A percentile compares a stretch with the other conserved stretches of the same genome.
phyloP scores from a whole-genome alignment of 2,888 invertebrate genomes.

The Mantis religiosa region DNA sequence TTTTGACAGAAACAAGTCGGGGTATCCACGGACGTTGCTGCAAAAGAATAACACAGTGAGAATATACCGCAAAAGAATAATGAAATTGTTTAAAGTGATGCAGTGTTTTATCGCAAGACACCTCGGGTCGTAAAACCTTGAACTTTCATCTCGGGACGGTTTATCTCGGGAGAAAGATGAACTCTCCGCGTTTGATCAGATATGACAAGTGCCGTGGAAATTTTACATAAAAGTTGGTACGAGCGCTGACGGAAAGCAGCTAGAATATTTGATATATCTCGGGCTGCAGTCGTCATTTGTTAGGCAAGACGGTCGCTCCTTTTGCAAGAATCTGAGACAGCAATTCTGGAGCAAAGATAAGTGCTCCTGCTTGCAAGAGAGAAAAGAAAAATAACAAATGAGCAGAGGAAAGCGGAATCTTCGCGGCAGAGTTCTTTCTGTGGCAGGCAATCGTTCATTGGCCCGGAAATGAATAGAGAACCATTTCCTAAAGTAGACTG shows the following conservation, averaged over 20 bases:
- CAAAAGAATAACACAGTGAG: too few species aligned
- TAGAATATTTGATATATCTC: neutral
- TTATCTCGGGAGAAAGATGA: neutral
- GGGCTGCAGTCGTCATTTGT: neutral
- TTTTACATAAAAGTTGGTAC: neutral
- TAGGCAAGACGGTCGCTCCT: neutral
- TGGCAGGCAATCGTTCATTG: conserved; percentile 18
- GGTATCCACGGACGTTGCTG: too few species aligned
- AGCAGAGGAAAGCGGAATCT: conserved; percentile 1
- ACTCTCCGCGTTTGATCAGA: neutral
- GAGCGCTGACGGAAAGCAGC: neutral
- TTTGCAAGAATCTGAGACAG: neutral
- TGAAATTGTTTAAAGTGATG: neutral
- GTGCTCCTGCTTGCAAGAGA: neutral
- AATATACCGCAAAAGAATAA: neutral
- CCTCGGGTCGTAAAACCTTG: neutral
- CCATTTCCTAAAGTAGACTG: conserved; percentile 1
- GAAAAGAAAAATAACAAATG: conserved; percentile 10
- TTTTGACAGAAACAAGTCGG: too few species aligned
- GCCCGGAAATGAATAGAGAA: conserved; percentile 18
- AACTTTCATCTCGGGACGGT: neutral
- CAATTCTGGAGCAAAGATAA: neutral
- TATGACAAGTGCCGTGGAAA: neutral
- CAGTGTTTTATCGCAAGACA: neutral
- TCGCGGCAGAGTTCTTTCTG: neutral